Evolutionary conservation across 2,113 vertebrate genomes (phyloP), one percentile per base, ranked within the genome.

Genomic region (Takifugu bimaculatus): DNA sequence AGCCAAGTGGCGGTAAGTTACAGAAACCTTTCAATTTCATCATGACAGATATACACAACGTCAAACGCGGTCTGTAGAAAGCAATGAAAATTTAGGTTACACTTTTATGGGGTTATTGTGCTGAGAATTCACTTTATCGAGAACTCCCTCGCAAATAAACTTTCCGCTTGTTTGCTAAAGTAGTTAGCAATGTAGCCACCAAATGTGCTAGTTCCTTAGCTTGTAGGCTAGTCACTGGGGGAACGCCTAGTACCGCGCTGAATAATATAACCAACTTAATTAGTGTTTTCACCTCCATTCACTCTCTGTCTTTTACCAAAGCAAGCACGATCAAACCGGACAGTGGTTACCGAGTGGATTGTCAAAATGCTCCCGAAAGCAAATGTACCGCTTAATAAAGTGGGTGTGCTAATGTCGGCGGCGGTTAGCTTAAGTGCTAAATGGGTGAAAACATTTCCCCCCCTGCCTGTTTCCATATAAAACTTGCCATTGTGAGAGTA

Each of bases 1-100:
- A 87, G 81, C 72, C 66, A 76, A 86, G 85, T 87, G 87, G 87
- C 86, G 86, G 85, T 88, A 86, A 87, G 87, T 89, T 63, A 69
- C 58, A 29, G 75, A 86, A 71, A 65, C 26, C 73, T 78, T 64
- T 20, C 72, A 50, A 64, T 45, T 50, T 69, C 2, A 42, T 13
- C 3, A 7, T 55, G 68, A 48, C 15, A 13, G 13, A 14, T 6
- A 44, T 45, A 35, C 6, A 39, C 42, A n/a, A 25, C 9, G 1
- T 5, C 0, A 53, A 4, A 29, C n/a, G 6, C 13, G 6, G 2
- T 1, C 12, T 49, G 28, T 4, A 51, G 10, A 9, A 50, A 2
- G 15, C 45, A 39, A 2, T 5, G 20, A 3, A 35, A 44, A 43
- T 63, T 70, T 62, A 49, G 0, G 9, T 20, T 9, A 12, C 20